phyloP scores from a whole-genome alignment of 1,140 invertebrate species.

The Parasteatoda tepidariorum region DNA sequence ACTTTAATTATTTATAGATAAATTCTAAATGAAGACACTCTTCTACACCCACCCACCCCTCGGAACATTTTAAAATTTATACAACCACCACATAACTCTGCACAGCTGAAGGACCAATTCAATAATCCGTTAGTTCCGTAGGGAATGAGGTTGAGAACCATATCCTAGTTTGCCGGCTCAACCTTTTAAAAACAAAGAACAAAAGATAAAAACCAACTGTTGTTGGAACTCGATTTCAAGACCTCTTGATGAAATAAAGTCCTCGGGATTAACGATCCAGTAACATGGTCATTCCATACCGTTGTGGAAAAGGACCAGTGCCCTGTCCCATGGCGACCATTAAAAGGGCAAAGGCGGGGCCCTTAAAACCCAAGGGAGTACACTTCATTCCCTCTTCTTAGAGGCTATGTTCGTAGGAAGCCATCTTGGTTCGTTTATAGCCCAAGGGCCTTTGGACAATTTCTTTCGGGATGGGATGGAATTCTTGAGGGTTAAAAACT shows the following conservation, averaged over 20 bases:
- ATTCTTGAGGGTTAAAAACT: too few species aligned
- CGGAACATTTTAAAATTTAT: too few species aligned
- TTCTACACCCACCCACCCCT: too few species aligned
- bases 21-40: too few species aligned
- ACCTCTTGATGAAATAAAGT: conserved; percentile 55
- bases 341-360: conserved; percentile 45
- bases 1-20: too few species aligned
- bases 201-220: conserved; percentile 5
- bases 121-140: conserved; percentile 8
- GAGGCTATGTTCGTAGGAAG: background rate
- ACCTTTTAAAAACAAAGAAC: conserved; percentile 4
- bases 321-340: conserved; percentile 27
- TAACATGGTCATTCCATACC: conserved; percentile 55
- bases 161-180: background rate
- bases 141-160: conserved; percentile 11
- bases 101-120: background rate
- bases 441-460: conserved; percentile 14
- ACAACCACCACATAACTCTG: too few species aligned
- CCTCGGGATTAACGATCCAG: conserved; percentile 53
- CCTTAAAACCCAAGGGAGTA: conserved; percentile 3
- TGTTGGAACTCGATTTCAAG: conserved; percentile 50
- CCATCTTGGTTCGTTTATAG: conserved; percentile 48
- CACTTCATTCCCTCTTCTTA: conserved; percentile 42
- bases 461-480: background rate
- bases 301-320: conserved; percentile 31